Conservation (phyloP, 2,797 vertebrate species). For the Rhynchotus rufescens region DNA sequence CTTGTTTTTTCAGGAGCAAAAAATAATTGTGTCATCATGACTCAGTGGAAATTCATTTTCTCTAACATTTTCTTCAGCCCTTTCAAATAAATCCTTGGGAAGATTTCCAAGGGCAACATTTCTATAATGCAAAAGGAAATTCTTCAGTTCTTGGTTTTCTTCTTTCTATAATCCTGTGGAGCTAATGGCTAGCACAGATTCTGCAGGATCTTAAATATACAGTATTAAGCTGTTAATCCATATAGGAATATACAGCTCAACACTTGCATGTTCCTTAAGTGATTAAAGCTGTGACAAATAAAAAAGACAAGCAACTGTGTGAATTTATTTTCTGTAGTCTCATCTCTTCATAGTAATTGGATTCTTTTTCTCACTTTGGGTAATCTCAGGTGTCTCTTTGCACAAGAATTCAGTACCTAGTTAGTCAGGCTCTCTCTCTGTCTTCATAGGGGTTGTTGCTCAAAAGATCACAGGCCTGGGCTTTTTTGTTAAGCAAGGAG, state of each 20-base stretch:
- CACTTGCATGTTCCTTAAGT: neutral
- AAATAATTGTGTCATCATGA: slow-evolving; percentile 5
- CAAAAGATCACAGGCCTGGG: neutral
- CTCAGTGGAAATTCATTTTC: slow-evolving; percentile 22
- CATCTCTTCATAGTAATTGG: neutral
- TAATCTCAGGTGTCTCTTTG: neutral
- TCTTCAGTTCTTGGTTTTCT: neutral
- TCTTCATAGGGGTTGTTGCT: neutral
- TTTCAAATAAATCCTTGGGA: slow-evolving; percentile 1
- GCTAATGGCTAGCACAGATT: neutral
- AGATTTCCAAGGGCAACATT: neutral
- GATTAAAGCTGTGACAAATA: neutral
- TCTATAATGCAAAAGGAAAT: neutral
- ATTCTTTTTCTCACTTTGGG: neutral
- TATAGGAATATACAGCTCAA: neutral
- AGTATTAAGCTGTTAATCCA: neutral
- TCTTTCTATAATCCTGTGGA: neutral
- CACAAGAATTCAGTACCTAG: neutral
- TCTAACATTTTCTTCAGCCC: slow-evolving; percentile 6
- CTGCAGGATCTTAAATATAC: neutral
- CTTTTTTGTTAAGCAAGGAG: neutral
- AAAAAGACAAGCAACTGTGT: neutral
- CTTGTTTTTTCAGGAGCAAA: neutral
- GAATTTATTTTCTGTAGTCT: neutral
- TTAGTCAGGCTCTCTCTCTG: neutral